A percentile compares a stretch with the other conserved stretches of the same genome.
These are phyloP conservation scores for Cetonia aurata DNA, from an alignment of 2,888 invertebrate species.

Conservation along the genomic window DNA sequence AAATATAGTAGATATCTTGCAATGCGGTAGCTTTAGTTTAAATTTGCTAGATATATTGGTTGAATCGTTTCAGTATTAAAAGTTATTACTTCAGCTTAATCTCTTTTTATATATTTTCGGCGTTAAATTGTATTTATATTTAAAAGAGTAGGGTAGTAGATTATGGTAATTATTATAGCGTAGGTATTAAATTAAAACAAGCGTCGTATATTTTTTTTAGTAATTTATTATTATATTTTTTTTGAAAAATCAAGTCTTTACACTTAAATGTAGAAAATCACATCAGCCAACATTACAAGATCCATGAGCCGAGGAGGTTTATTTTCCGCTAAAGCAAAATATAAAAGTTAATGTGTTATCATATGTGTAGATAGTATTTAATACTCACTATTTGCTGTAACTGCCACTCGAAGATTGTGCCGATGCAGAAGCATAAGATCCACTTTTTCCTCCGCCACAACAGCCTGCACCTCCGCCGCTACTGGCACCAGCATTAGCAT, in stretches of 20 bases:
- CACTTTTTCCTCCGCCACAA: conserved; percentile 40
- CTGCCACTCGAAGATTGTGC: conserved; percentile 36
- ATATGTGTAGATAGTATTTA: not conserved
- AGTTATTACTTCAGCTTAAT: no score
- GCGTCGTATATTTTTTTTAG: not conserved
- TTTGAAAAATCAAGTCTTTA: conserved; percentile 22
- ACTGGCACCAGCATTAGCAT: conserved; percentile 33
- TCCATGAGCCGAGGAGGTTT: not conserved
- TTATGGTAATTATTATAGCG: no score
- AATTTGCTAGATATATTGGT: no score
- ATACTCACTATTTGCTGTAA: conserved; percentile 38
- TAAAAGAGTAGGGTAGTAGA: no score
- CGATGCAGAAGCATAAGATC: conserved; percentile 28
- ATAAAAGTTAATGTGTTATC: conserved; percentile 3
- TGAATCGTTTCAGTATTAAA: no score
- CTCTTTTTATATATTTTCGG: no score
- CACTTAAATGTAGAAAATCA: conserved; percentile 13
- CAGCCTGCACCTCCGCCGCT: conserved; percentile 23
- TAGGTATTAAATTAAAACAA: no score
- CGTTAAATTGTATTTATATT: no score
- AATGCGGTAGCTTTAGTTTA: no score
- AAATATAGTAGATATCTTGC: no score
- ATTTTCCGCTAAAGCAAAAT: conserved; percentile 8
- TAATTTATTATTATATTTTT: conserved; percentile 10
- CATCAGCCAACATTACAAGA: not conserved